Evolutionary conservation across 2,888 invertebrate species (phyloP).

Genomic region (Cosmopolites sordidus): DNA sequence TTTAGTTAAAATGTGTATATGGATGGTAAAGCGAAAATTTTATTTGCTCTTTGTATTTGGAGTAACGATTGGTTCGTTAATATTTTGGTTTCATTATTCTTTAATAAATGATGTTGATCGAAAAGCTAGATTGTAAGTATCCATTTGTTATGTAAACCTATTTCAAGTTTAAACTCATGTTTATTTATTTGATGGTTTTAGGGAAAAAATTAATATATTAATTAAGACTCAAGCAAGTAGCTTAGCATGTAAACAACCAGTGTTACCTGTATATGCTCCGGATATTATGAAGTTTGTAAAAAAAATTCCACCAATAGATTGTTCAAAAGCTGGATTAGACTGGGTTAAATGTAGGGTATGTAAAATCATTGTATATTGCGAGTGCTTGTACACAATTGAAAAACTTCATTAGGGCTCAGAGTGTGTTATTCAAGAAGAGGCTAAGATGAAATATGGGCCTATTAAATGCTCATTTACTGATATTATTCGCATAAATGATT

Average conservation of each 20-base stretch:
- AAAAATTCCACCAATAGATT: slow-evolving; percentile 59
- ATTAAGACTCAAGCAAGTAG: slow-evolving; percentile 49
- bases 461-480: slow-evolving; percentile 62
- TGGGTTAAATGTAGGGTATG: slow-evolving; percentile 77
- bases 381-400: too few relatives aligned
- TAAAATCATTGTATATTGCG: slow-evolving; percentile 24
- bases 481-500: slow-evolving; percentile 65
- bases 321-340: slow-evolving; percentile 57
- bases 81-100: slow-evolving; percentile 26
- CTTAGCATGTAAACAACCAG: slow-evolving; percentile 61
- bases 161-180: not conserved
- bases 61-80: slow-evolving; percentile 6
- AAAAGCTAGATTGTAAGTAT: slow-evolving; percentile 39
- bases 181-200: slow-evolving; percentile 32
- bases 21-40: slow-evolving; percentile 11
- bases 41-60: slow-evolving; percentile 7
- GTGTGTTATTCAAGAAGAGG: slow-evolving; percentile 53
- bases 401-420: slow-evolving; percentile 47
- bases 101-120: slow-evolving; percentile 35
- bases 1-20: slow-evolving; percentile 9
- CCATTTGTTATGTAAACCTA: not conserved
- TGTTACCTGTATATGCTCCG: slow-evolving; percentile 61
- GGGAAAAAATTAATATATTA: slow-evolving; percentile 50
- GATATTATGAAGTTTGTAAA: slow-evolving; percentile 71
- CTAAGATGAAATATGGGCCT: slow-evolving; percentile 46